Conservation (phyloP, 2,888 invertebrate species). For the Fabriciana adippe region DNA sequence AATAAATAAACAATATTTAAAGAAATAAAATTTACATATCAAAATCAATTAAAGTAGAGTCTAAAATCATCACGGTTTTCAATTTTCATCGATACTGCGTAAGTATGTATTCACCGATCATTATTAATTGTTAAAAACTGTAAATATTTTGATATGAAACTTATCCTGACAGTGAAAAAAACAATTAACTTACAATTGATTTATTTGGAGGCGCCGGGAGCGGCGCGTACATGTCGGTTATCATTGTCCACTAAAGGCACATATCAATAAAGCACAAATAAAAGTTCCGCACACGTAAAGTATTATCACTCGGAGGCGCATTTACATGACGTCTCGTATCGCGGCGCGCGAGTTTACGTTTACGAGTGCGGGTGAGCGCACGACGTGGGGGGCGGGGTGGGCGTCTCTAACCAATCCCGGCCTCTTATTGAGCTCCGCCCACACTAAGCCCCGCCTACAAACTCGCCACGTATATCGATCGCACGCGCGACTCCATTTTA, state of each 20-base stretch:
- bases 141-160: not conserved
- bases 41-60: no score
- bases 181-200: slow-evolving; percentile 67
- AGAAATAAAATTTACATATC: no score
- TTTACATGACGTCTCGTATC: slow-evolving; percentile 47
- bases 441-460: slow-evolving; percentile 73
- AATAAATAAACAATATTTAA: no score
- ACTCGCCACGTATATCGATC: slow-evolving; percentile 77
- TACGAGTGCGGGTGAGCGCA: slow-evolving; percentile 47
- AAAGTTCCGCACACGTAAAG: slow-evolving; percentile 15
- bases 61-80: no score
- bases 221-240: slow-evolving; percentile 79
- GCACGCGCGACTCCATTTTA: slow-evolving; percentile 81
- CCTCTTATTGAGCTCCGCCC: slow-evolving; percentile 75
- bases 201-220: slow-evolving; percentile 71
- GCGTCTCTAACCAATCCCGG: slow-evolving; percentile 65
- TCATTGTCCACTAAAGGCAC: slow-evolving; percentile 66
- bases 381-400: slow-evolving; percentile 50
- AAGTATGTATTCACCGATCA: no score
- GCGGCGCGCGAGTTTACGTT: slow-evolving; percentile 45
- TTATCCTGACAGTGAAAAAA: not conserved
- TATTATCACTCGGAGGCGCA: slow-evolving; percentile 40
- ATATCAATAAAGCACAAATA: slow-evolving; percentile 38
- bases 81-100: no score
- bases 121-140: no score